Evolutionary conservation across 1,140 invertebrate species (phyloP), one percentile per base, ranked within the genome.

Genomic region (Dendroctonus valens): DNA sequence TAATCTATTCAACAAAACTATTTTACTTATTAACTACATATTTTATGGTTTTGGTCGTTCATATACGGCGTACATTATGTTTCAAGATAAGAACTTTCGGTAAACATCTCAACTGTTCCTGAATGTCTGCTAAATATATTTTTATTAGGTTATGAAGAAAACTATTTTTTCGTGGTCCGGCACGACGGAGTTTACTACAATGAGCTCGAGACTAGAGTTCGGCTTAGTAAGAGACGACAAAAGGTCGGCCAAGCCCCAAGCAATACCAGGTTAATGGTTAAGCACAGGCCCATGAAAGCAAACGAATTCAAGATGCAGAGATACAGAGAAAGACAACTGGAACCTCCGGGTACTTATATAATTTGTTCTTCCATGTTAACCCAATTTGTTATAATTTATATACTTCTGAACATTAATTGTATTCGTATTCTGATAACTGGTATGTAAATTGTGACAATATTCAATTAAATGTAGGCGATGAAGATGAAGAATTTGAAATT

Each of bases 151-250:
- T 98, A 98, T 75, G 96, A 98, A 80, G 97, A 99, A 79, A 99
- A 97, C 79, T 99, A 98, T 78, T 99, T 98, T 81, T 91, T 99
- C 79, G 91, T 97, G 61, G 87, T 97, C 58, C 85, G 94, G 59
- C 88, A 92, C 70, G 91, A 97, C 75, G 91, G 90, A 52, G 91
- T 97, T 37, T 98, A 91, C 80, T 99, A 98, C 79, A 96, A 99
- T 83, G 96, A 99, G 80, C 77, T 99, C 70, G 97, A 99, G 81
- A 99, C 96, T 0, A 88, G 94, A 53, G 95, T 98, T 49, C 86
- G 94, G 26, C 81, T 98, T 44, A 97, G 89, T 71, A 98, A 97
- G 79, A 84, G 96, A 57, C 83, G 93, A 48, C 89, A 92, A 63
- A 89, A 94, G 79, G 81, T 82, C 75, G 91, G 81, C 65, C 85